Evolutionary conservation across 2,113 vertebrate species (phyloP).

Genomic region (Gambusia affinis): DNA sequence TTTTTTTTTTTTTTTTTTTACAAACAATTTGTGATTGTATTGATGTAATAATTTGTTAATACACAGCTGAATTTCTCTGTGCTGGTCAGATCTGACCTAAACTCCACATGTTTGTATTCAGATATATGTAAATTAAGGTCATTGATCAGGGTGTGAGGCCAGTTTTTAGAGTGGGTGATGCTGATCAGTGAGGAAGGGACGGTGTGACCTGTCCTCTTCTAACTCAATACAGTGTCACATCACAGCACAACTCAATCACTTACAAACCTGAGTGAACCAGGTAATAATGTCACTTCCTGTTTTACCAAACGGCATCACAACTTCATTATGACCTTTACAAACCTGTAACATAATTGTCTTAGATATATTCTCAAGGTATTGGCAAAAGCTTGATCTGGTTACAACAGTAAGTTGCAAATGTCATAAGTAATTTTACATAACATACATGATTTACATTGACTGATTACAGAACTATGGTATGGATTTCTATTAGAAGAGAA

Average conservation of each 20-base stretch:
- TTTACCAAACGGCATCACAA: conserved; percentile 46
- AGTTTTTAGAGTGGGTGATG: conserved; percentile 72
- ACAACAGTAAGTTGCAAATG: no score
- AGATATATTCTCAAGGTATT: not conserved
- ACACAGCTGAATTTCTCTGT: conserved; percentile 52
- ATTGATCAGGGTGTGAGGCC: conserved; percentile 74
- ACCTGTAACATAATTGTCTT: conserved; percentile 7
- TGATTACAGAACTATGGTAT: no score
- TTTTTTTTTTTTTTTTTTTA: not conserved
- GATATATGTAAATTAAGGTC: conserved; percentile 77
- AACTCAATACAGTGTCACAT: conserved; percentile 83
- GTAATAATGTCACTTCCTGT: conserved; percentile 62
- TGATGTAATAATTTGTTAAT: not conserved
- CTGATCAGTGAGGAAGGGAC: conserved; percentile 78
- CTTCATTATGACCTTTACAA: conserved; percentile 58
- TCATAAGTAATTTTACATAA: no score
- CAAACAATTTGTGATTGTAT: not conserved
- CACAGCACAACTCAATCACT: conserved; percentile 79
- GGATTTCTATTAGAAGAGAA: no score
- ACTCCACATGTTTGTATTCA: conserved; percentile 79
- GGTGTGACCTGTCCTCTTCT: conserved; percentile 78
- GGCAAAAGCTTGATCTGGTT: not conserved
- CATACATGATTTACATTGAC: no score
- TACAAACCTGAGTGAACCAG: conserved; percentile 68
- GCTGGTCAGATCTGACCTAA: conserved; percentile 70